Evolutionary conservation across 2,888 invertebrate species (phyloP), one percentile per base, ranked within the genome.

Genomic region (Electrophaes corylata): DNA sequence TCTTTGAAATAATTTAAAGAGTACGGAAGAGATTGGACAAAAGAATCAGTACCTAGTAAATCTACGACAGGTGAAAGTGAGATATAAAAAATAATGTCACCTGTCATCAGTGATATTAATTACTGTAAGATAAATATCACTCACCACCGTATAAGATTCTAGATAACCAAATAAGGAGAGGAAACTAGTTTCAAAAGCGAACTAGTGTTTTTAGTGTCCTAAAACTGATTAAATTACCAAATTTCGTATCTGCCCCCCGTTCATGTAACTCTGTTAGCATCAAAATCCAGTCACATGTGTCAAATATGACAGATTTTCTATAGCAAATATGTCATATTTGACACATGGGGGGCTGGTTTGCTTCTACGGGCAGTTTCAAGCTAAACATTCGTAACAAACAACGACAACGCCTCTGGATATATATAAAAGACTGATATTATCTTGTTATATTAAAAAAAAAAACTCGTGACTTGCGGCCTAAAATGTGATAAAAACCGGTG

Each of bases 401-500:
- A 26, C 5, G 5, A 26, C 26, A 8, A 6, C 26, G 8, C 26
- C 5, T 2, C 3, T 20, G 20, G 20, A 4, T 20, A 20, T 5
- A 20, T 20, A 20, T n/a, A 20, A 20, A 20, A 4, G 20, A 4
- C 5, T 20, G 3, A 3, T 11, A n/a, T 3, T 31, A 31, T 6
- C 4, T 31, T 31, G 31, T 31, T 31, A n/a, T 31, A 35, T 12
- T 4, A 12, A 16, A 16, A 37, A 37, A 37, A 6, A 10, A 37
- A 37, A 37, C 37, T n/a, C n/a, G n/a, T n/a, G 37, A 37, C 8
- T 16, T 16, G 20, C 14, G 29, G 39, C 40, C 52, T 51, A 48
- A 41, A 45, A 57, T 53, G 43, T 56, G 49, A 59, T 57, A 59
- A 56, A 64, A 58, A 63, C 61, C 54, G 50, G 55, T 58, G 56